phyloP scores from a whole-genome alignment of 30 jellyfish, hydroid and myxozoan species.

The Aurelia coerulea region DNA sequence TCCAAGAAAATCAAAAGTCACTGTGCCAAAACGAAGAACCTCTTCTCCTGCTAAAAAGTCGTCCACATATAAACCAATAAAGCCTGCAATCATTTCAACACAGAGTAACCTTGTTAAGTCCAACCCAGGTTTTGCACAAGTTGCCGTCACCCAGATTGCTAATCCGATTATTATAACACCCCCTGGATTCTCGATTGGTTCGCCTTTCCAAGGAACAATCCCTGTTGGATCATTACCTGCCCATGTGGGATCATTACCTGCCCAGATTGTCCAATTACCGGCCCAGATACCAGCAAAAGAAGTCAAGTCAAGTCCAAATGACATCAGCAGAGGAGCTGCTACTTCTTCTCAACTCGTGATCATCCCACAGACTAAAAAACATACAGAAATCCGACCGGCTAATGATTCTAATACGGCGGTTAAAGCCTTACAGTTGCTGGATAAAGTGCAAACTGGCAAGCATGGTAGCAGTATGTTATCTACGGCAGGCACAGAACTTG shows the following conservation, averaged over 20 bases:
- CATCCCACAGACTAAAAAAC: slow-evolving; percentile 43
- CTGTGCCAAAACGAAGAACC: neutral
- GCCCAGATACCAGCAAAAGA: slow-evolving; percentile 60
- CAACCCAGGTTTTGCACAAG: neutral
- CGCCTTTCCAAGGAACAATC: slow-evolving; percentile 28
- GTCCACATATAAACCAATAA: neutral
- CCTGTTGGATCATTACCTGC: slow-evolving; percentile 38
- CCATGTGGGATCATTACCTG: slow-evolving; percentile 36
- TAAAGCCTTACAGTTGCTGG: slow-evolving; percentile 37
- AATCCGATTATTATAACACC: slow-evolving; percentile 27
- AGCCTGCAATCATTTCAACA: slow-evolving; percentile 20
- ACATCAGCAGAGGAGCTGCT: slow-evolving; percentile 46
- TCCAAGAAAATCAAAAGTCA: neutral
- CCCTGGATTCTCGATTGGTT: slow-evolving; percentile 13
- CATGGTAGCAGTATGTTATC: neutral
- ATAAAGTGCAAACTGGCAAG: slow-evolving; percentile 1
- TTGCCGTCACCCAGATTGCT: slow-evolving; percentile 11
- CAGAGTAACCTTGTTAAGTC: neutral
- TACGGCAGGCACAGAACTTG: neutral
- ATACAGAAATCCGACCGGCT: slow-evolving; percentile 47
- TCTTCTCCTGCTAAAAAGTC: neutral
- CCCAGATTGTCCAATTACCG: slow-evolving; percentile 61
- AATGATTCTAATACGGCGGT: slow-evolving; percentile 48
- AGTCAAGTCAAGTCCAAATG: slow-evolving; percentile 14
- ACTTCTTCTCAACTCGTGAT: slow-evolving; percentile 53